Conservation (phyloP, 2,113 vertebrate genomes). For the Tapirus terrestris region DNA sequence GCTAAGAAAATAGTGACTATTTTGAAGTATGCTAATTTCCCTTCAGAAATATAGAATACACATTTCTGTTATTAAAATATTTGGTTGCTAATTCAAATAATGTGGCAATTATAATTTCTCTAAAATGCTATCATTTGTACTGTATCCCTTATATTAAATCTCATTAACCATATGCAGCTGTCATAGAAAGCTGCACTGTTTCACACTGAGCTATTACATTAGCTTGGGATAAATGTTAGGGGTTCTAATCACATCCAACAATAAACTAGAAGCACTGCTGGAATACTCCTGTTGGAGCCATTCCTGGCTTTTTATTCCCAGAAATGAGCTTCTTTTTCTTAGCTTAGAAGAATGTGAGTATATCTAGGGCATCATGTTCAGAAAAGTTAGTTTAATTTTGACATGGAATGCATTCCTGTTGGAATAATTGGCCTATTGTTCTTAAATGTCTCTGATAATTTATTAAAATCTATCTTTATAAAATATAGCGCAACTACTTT, state of each 20-base stretch:
- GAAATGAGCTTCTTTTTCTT: slow-evolving; percentile 50
- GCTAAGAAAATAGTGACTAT: slow-evolving; percentile 74
- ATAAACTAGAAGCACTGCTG: neutral
- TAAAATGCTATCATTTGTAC: slow-evolving; percentile 55
- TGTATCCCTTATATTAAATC: slow-evolving; percentile 58
- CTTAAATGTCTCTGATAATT: slow-evolving; percentile 77
- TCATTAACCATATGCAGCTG: slow-evolving; percentile 51
- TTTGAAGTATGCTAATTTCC: slow-evolving; percentile 66
- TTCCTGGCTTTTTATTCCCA: slow-evolving; percentile 50
- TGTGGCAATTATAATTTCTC: slow-evolving; percentile 69
- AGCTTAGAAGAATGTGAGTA: slow-evolving; percentile 61
- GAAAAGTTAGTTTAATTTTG: slow-evolving; percentile 64
- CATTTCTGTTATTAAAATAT: slow-evolving; percentile 61
- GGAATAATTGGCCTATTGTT: slow-evolving; percentile 67
- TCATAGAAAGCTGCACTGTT: slow-evolving; percentile 49
- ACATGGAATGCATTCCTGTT: slow-evolving; percentile 66
- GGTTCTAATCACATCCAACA: neutral
- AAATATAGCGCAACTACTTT: slow-evolving; percentile 78
- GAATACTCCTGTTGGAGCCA: neutral
- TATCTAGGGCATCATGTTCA: slow-evolving; percentile 17
- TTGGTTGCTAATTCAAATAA: slow-evolving; percentile 69
- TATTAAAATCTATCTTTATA: slow-evolving; percentile 83
- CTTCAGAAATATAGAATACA: slow-evolving; percentile 50
- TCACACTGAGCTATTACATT: neutral
- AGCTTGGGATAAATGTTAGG: neutral